Evolutionary conservation across 2,888 invertebrate species (phyloP).

Genomic region (Perdita meconis): DNA sequence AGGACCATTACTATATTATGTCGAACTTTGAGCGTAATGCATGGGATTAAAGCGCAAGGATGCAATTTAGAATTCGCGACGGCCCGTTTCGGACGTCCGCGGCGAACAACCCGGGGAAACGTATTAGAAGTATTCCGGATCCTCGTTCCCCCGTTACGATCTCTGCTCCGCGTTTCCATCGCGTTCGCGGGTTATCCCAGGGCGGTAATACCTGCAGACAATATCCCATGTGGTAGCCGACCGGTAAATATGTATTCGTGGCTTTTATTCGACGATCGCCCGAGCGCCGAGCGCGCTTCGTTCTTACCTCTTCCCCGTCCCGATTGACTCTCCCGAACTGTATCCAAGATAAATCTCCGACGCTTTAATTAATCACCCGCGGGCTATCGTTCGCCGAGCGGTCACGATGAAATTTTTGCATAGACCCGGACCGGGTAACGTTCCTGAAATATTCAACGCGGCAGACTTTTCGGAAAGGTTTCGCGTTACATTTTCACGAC

Average conservation of each 20-base stretch:
- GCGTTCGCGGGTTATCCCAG: conserved; percentile 2
- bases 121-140: conserved; percentile 43
- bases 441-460: conserved; percentile 41
- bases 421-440: conserved; percentile 2
- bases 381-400: conserved; percentile 17
- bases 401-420: conserved; percentile 24
- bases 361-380: conserved; percentile 45
- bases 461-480: conserved; percentile 15
- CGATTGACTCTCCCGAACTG: background rate
- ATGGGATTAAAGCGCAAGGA: conserved; percentile 36
- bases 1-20: conserved; percentile 51
- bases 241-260: conserved; percentile 7
- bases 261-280: conserved; percentile 22
- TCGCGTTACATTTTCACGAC: conserved; percentile 43
- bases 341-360: conserved; percentile 22
- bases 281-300: background rate
- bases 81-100: conserved; percentile 48
- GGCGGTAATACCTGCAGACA: background rate
- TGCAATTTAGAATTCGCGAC: conserved; percentile 54
- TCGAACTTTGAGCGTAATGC: conserved; percentile 44
- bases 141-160: conserved; percentile 10
- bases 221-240: background rate
- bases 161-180: conserved; percentile 6
- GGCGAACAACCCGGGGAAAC: conserved; percentile 40
- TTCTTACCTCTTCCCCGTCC: conserved; percentile 1